These are phyloP conservation scores for Nesogale talazaci DNA, from an alignment of 2,113 vertebrate genomes.

Conservation along the genomic window DNA sequence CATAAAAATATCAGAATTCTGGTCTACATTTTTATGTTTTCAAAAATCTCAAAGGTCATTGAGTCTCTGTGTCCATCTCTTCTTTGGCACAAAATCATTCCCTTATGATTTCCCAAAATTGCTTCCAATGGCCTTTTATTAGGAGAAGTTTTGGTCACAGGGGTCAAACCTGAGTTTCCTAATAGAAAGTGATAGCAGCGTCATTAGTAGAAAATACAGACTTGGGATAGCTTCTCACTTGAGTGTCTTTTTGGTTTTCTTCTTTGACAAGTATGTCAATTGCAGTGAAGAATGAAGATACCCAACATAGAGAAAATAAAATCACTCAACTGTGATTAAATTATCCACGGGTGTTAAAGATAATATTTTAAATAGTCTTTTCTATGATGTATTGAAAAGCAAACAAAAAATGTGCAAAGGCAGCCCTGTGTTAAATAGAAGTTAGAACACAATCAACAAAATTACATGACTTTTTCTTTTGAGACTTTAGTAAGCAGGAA, in stretches of 20 bases:
- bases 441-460: conserved; percentile 65
- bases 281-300: conserved; percentile 42
- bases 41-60: conserved; percentile 38
- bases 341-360: conserved; percentile 56
- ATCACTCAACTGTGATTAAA: conserved; percentile 41
- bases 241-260: not conserved
- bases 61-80: not conserved
- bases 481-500: not conserved
- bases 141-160: not conserved
- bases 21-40: not conserved
- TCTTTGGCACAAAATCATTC: conserved; percentile 48
- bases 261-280: conserved; percentile 30
- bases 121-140: conserved; percentile 33
- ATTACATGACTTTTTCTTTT: not conserved
- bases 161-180: not conserved
- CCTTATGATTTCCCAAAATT: conserved; percentile 15
- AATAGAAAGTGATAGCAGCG: conserved; percentile 27
- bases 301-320: not conserved
- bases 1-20: conserved; percentile 49
- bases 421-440: conserved; percentile 56
- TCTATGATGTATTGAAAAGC: conserved; percentile 65
- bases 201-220: conserved; percentile 2
- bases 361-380: conserved; percentile 58
- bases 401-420: conserved; percentile 37
- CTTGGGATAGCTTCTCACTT: conserved; percentile 35